These are phyloP conservation scores for Limonius californicus DNA, from an alignment of 1,140 invertebrate genomes.

Conservation along the genomic window DNA sequence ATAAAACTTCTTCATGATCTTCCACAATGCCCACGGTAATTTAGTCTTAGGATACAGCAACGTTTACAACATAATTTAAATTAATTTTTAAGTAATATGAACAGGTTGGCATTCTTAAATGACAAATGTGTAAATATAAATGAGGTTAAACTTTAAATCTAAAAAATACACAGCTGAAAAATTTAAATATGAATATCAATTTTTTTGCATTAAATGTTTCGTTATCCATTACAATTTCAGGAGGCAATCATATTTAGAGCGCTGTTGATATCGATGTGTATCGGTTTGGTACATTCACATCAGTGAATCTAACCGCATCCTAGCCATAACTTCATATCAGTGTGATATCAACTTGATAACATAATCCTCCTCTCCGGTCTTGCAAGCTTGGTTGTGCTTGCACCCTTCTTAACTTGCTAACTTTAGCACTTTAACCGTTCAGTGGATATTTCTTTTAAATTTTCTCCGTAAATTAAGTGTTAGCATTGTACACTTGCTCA, in stretches of 20 bases:
- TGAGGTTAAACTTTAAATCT: too few relatives aligned
- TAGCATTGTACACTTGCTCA: too few relatives aligned
- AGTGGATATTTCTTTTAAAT: constrained; percentile 1
- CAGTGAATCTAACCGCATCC: constrained; percentile 38
- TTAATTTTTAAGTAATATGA: too few relatives aligned
- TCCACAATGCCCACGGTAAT: too few relatives aligned
- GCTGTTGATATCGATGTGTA: constrained; percentile 24
- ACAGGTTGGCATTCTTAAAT: too few relatives aligned
- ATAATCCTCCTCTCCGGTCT: constrained; percentile 20
- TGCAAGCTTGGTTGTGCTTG: constrained; percentile 15
- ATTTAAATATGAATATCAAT: too few relatives aligned
- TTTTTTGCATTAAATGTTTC: not conserved
- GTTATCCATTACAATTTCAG: constrained; percentile 2
- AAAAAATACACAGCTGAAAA: too few relatives aligned
- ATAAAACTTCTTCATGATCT: too few relatives aligned
- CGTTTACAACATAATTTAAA: too few relatives aligned
- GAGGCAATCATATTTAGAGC: constrained; percentile 22
- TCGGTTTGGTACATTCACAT: constrained; percentile 32
- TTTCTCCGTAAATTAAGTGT: too few relatives aligned
- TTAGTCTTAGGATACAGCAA: too few relatives aligned
- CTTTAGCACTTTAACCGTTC: constrained; percentile 2
- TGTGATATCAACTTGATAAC: constrained; percentile 34
- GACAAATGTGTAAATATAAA: too few relatives aligned
- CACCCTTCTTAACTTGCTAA: constrained; percentile 15
- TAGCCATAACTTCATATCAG: constrained; percentile 37